Base-by-base conservation (phyloP, 2,797 vertebrate genomes). In the Echiichthys vipera region DNA sequence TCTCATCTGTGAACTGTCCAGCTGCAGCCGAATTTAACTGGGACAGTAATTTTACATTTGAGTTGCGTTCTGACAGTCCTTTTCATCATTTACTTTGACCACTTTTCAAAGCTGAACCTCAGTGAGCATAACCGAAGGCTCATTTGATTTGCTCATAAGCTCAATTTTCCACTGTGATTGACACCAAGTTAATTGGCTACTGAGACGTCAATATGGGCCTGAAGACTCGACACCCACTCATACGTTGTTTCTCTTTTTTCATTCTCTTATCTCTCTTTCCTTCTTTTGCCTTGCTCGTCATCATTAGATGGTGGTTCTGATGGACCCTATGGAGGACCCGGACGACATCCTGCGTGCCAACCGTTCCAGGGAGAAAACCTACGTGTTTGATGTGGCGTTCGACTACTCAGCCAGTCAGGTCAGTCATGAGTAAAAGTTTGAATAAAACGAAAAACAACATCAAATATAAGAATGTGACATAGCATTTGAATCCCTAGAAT, bases 291-390 rank as follows among this genome's bases (percentile, higher is more conserved):
- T 53, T 30, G 27, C 47, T 47, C 68, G 25, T 76, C 32, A 2
- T 71, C 51, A 77, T 64, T 75, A 98, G 97, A 95, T 98, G 93
- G 96, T 97, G 92, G 95, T 98, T 71, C 92, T 98, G 45, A 96
- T 93, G 96, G 97, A 98, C 85, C 97, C 97, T 20, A 91, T 95
- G 95, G 96, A 97, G 65, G 96, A 97, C 67, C 95, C 95, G 0
- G 95, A 96, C 0, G 95, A 97, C 67, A 92, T 97, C 83, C 92
- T 96, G 65, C 92, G 95, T 78, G 96, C 96, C 42, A 95, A 96
- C 85, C 95, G 95, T 69, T 97, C 96, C 79, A 93, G 96, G 66
- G 96, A 98, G 90, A 98, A 98, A 89, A 96, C 96, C 0, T 98
- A 96, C 67, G 87, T 97, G 91, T 98, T 98, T 0, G 96, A 98